These are phyloP conservation scores for Apocheima hispidaria DNA, from an alignment of 2,888 invertebrate genomes.

Conservation along the genomic window DNA sequence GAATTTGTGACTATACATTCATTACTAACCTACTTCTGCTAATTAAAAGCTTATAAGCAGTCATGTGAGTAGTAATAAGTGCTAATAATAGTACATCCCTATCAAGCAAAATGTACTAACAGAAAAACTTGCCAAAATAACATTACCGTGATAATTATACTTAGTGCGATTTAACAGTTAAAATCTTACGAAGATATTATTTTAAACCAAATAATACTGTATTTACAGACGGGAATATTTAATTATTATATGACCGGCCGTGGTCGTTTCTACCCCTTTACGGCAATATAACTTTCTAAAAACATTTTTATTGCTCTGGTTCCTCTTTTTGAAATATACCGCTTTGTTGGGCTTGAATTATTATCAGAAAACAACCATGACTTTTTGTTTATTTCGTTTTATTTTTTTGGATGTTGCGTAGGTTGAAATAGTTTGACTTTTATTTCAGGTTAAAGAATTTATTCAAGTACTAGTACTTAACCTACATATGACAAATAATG, in stretches of 20 bases:
- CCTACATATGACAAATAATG: too few species aligned
- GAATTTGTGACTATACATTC: too few species aligned
- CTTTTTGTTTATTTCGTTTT: slow-evolving; percentile 39
- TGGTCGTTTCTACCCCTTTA: slow-evolving; percentile 66
- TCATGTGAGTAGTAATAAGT: neutral
- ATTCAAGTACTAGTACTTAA: neutral
- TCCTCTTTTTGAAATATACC: slow-evolving; percentile 54
- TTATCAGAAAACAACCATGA: slow-evolving; percentile 44
- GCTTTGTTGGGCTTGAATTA: slow-evolving; percentile 47
- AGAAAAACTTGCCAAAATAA: slow-evolving; percentile 12
- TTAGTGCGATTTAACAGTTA: slow-evolving; percentile 59
- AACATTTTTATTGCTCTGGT: slow-evolving; percentile 67
- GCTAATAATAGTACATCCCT: neutral
- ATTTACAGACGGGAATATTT: slow-evolving; percentile 49
- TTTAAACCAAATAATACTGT: slow-evolving; percentile 59
- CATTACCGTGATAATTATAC: slow-evolving; percentile 1
- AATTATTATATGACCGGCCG: slow-evolving; percentile 73
- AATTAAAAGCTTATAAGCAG: too few species aligned
- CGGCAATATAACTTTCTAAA: slow-evolving; percentile 79
- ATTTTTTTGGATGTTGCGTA: slow-evolving; percentile 18
- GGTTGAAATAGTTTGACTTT: slow-evolving; percentile 16
- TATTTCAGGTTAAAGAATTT: neutral
- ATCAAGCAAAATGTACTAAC: neutral
- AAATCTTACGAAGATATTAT: slow-evolving; percentile 47
- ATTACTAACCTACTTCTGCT: too few species aligned